Evolutionary conservation across 2,888 invertebrate species (phyloP), one percentile per base, ranked within the genome.

Genomic region (Parnassius glacialis): DNA sequence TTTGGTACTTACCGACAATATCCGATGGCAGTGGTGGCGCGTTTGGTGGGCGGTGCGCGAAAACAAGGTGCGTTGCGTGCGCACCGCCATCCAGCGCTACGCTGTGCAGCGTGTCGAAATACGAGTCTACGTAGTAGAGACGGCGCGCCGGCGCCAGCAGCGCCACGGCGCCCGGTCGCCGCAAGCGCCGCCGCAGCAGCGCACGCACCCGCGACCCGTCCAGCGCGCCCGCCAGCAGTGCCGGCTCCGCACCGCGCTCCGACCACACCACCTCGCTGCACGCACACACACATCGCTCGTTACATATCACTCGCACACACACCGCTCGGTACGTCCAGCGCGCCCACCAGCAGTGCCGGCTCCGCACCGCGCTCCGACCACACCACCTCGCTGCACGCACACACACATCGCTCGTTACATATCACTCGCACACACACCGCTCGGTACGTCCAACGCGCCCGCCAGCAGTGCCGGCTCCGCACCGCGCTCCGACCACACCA

Each of bases 71-170:
- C 55, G 79, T 71, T 67, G 73, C 76, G 50, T 96, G 90, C 72
- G 94, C 94, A 59, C 90, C 89, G 65, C 97, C 97, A 79, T 95
- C 94, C 20, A 95, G 83, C 13, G 92, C 87, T 57, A 94, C 92
- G 51, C 94, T 94, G 83, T 96, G 95, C 62, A 97, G 92, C 20
- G 94, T 93, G 70, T 93, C 93, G 69, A 94, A 93, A 81, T 96
- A 96, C n/a, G 94, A 93, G 87, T 97, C 97, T 11, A 95, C 94
- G 95, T 96, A 96, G 90, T 97, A 97, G 3, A 97, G 82, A 9
- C 97, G 90, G n/a, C 91, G 87, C 0, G 95, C 94, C 0, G 95
- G 93, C 78, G 94, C 93, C 83, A 96, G 96, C 60, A 97, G 92
- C 7, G 96, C 94, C 53, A 97, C 90, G 69, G 96, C 95, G 5